A percentile compares a stretch with the other conserved stretches of the same genome.
Conservation (phyloP, 2,113 vertebrate species). For the Petaurus breviceps region DNA sequence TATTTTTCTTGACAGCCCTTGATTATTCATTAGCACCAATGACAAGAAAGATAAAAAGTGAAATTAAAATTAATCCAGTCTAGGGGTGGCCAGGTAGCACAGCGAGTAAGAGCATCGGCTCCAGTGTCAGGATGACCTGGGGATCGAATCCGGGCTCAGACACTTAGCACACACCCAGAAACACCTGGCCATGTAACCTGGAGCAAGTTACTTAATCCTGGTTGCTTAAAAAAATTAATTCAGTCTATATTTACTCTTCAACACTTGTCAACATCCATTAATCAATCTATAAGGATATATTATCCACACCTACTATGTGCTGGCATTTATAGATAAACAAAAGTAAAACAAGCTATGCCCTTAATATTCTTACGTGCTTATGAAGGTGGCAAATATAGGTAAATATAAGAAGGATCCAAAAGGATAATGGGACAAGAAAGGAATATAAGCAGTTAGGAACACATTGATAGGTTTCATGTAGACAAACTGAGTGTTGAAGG, state of each 20-base stretch:
- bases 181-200: too few species aligned
- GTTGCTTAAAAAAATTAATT: not conserved
- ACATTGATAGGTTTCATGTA: not conserved
- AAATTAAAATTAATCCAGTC: conserved; percentile 7
- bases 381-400: not conserved
- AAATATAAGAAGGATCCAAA: not conserved
- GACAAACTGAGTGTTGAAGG: not conserved
- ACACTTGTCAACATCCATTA: not conserved
- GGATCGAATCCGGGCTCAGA: too few species aligned
- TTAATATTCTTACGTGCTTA: not conserved
- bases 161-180: too few species aligned
- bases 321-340: not conserved
- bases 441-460: not conserved
- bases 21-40: not conserved
- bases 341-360: not conserved
- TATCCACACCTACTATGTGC: not conserved
- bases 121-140: too few species aligned
- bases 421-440: not conserved
- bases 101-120: too few species aligned
- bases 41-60: not conserved
- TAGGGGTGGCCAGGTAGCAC: too few species aligned
- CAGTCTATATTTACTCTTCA: not conserved
- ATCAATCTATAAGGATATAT: not conserved
- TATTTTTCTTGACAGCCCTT: not conserved
- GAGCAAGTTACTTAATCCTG: too few species aligned